Conservation (phyloP, 2,113 vertebrate species). For the Nicator chloris region DNA sequence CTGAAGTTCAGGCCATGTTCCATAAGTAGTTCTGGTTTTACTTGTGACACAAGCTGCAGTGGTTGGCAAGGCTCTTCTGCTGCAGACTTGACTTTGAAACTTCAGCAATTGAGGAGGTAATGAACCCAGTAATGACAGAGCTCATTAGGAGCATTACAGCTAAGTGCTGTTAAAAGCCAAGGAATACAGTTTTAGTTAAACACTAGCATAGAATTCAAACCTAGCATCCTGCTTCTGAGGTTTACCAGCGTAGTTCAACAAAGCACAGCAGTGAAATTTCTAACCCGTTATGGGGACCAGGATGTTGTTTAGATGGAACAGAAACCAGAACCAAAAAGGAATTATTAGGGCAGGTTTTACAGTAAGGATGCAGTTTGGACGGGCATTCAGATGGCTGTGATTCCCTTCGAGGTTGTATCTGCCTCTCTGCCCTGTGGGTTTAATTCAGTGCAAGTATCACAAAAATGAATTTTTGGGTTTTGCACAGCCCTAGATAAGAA, state of each 20-base stretch:
- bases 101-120: background rate
- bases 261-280: background rate
- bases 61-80: background rate
- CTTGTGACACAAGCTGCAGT: background rate
- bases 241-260: background rate
- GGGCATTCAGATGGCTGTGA: background rate
- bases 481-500: background rate
- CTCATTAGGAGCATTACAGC: background rate
- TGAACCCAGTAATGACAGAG: background rate
- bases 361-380: background rate
- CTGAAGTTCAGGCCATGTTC: background rate
- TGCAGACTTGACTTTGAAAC: background rate
- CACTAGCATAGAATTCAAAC: background rate
- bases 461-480: background rate
- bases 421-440: background rate
- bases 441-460: background rate
- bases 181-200: background rate
- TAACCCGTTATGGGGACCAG: fast-evolving
- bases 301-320: background rate
- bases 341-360: background rate
- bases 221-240: background rate
- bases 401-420: background rate
- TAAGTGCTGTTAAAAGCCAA: background rate
- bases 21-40: background rate
- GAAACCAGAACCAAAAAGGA: background rate